A percentile compares a stretch with the other conserved stretches of the same genome.
phyloP scores from a whole-genome alignment of 2,113 vertebrate species.

The Crotalus helleri region DNA sequence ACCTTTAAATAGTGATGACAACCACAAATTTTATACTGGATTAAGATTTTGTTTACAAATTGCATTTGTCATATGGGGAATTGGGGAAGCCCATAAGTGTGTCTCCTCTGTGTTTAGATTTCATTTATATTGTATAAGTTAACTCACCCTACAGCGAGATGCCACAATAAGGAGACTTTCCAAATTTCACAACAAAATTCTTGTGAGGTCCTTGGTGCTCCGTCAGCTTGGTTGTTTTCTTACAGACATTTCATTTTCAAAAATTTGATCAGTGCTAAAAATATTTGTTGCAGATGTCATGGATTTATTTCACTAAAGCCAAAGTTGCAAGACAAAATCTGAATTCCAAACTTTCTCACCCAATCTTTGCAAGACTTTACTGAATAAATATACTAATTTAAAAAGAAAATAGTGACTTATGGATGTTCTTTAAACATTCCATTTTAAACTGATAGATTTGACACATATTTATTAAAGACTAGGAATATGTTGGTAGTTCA shows the following conservation, averaged over 20 bases:
- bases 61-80: background rate
- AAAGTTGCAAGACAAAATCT: background rate
- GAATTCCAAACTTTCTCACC: background rate
- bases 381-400: background rate
- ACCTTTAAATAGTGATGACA: background rate
- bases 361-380: background rate
- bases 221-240: background rate
- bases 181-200: background rate
- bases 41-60: background rate
- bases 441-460: constrained; percentile 11
- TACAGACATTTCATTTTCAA: background rate
- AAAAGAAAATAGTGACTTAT: constrained; percentile 9
- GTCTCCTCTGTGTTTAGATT: background rate
- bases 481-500: constrained; percentile 17
- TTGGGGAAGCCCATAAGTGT: background rate
- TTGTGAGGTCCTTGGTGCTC: background rate
- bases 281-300: background rate
- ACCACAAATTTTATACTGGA: background rate
- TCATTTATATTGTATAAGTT: background rate
- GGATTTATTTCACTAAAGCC: background rate
- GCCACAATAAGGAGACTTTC: background rate
- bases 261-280: background rate
- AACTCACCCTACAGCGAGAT: background rate
- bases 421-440: background rate
- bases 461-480: background rate